These are phyloP conservation scores for Mastacembelus armatus DNA, from an alignment of 2,797 vertebrate genomes.

Conservation along the genomic window DNA sequence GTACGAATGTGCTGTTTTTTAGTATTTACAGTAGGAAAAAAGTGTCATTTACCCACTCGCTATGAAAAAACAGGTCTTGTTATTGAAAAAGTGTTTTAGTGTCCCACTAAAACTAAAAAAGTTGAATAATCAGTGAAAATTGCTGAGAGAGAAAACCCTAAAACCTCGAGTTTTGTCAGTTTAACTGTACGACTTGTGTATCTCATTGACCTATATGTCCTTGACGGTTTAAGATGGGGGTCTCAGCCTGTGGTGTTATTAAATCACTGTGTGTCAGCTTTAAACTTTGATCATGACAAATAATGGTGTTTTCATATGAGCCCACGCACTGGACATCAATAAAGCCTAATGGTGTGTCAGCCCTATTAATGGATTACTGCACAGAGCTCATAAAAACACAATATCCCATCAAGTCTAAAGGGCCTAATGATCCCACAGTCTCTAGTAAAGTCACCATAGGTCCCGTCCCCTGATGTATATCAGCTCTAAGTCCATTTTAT, in stretches of 20 bases:
- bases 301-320: conserved; percentile 77
- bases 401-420: conserved; percentile 75
- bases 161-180: conserved; percentile 17
- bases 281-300: conserved; percentile 78
- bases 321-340: conserved; percentile 75
- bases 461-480: conserved; percentile 72
- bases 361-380: conserved; percentile 78
- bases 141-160: conserved; percentile 24
- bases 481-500: conserved; percentile 68
- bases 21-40: conserved; percentile 36
- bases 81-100: conserved; percentile 27
- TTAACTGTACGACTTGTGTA: conserved; percentile 24
- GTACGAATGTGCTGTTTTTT: conserved; percentile 41
- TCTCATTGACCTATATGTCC: conserved; percentile 53
- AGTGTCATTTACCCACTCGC: conserved; percentile 35
- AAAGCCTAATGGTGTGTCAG: conserved; percentile 78
- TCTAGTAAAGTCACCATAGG: conserved; percentile 75
- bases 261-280: conserved; percentile 68
- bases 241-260: conserved; percentile 48
- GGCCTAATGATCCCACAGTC: conserved; percentile 77
- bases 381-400: conserved; percentile 80
- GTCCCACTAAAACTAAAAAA: conserved; percentile 18
- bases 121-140: conserved; percentile 12
- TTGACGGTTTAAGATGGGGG: conserved; percentile 67
- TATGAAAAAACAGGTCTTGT: background rate